A percentile compares a stretch with the other conserved stretches of the same genome.
phyloP scores from a whole-genome alignment of 2,888 invertebrate genomes.

The Oscheius sp. region DNA sequence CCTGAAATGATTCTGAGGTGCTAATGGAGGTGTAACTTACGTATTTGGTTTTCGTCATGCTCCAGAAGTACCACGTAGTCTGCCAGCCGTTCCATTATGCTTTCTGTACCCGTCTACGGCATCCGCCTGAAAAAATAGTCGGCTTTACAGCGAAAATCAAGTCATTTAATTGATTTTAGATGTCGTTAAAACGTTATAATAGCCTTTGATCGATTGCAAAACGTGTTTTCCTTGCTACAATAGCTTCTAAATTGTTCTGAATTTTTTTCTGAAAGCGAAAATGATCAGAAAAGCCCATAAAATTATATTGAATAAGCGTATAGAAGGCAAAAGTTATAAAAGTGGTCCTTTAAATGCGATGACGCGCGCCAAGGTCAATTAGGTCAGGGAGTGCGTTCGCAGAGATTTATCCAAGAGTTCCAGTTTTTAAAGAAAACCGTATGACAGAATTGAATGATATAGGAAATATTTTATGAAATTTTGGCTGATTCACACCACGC shows the following conservation, averaged over 20 bases:
- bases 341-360: slow-evolving; percentile 19
- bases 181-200: no score
- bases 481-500: no score
- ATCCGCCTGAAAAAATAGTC: slow-evolving; percentile 5
- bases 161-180: not conserved
- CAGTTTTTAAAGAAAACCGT: not conserved
- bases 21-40: slow-evolving; percentile 7
- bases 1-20: slow-evolving; percentile 15
- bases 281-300: not conserved
- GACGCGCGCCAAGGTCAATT: slow-evolving; percentile 34
- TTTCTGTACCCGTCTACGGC: slow-evolving; percentile 14
- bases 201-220: not conserved
- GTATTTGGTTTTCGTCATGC: slow-evolving; percentile 30
- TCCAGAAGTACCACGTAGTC: slow-evolving; percentile 36
- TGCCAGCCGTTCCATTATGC: slow-evolving; percentile 29
- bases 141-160: not conserved
- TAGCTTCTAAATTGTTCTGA: not conserved
- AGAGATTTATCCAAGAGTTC: not conserved
- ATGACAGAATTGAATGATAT: no score
- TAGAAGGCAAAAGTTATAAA: not conserved
- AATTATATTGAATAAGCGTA: not conserved
- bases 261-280: no score
- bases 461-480: no score
- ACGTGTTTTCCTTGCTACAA: not conserved
- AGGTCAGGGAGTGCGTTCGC: slow-evolving; percentile 1